phyloP scores from a whole-genome alignment of 92 coral and sea anemone genomes.

The Palythoa caribaeorum region DNA sequence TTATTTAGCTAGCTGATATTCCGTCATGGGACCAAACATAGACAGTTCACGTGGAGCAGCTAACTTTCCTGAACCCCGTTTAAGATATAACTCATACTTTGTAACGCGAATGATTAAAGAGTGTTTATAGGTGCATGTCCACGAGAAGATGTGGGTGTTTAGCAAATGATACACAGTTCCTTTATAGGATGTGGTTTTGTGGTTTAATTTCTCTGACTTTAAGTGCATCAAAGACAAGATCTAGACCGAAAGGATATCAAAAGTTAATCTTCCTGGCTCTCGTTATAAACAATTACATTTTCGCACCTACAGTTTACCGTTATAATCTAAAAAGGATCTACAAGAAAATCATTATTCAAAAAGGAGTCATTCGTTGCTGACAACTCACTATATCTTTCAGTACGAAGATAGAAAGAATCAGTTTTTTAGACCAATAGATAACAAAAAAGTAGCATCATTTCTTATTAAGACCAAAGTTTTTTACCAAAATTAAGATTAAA shows the following conservation, averaged over 20 bases:
- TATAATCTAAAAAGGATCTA: neutral
- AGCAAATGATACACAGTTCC: neutral
- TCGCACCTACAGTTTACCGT: neutral
- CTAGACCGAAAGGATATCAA: neutral
- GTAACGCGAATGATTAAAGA: too few relatives aligned
- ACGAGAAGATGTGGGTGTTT: neutral
- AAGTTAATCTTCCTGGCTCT: neutral
- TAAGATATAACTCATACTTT: too few relatives aligned
- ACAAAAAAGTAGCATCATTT: too few relatives aligned
- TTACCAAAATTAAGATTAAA: neutral
- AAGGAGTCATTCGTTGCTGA: neutral
- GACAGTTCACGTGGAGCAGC: neutral
- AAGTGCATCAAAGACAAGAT: neutral
- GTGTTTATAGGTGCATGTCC: neutral
- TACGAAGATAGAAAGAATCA: neutral
- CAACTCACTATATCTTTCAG: neutral
- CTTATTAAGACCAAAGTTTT: too few relatives aligned
- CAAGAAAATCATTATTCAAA: neutral
- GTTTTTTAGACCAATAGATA: neutral
- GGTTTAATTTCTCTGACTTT: neutral
- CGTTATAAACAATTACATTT: neutral
- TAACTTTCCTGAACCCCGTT: neutral
- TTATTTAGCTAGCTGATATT: neutral
- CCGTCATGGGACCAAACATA: neutral
- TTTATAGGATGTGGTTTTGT: neutral